Evolutionary conservation across 2,113 vertebrate genomes (phyloP).

Genomic region (Paramisgurnus dabryanus): DNA sequence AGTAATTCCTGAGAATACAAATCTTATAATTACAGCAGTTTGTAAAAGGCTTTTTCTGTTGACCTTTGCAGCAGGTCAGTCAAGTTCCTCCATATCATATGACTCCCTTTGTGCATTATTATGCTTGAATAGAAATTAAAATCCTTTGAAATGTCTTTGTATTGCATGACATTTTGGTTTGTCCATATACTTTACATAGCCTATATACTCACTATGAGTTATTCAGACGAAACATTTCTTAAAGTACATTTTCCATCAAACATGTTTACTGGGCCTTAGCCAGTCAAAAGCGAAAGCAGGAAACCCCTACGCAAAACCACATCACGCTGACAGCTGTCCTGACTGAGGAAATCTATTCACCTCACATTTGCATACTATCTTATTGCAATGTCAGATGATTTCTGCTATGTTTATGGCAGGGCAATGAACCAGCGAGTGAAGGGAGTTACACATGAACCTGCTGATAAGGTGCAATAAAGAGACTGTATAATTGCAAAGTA

Average conservation of each 20-base stretch:
- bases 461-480: conserved; percentile 8
- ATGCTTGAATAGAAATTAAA: no score
- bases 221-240: neutral
- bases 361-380: conserved; percentile 24
- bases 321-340: conserved; percentile 19
- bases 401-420: neutral
- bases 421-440: conserved; percentile 14
- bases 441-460: neutral
- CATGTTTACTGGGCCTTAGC: neutral
- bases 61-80: no score
- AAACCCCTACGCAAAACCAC: conserved; percentile 38
- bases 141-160: no score
- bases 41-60: no score
- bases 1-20: no score
- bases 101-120: no score
- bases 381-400: neutral
- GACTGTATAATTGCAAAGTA: neutral
- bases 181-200: neutral
- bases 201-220: no score
- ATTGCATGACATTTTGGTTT: no score
- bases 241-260: conserved; percentile 12
- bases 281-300: conserved; percentile 31
- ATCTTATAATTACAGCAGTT: no score
- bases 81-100: no score
- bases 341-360: conserved; percentile 17